These are phyloP conservation scores for Mesochorus sp. DNA, from an alignment of 2,888 invertebrate genomes.

Conservation along the genomic window DNA sequence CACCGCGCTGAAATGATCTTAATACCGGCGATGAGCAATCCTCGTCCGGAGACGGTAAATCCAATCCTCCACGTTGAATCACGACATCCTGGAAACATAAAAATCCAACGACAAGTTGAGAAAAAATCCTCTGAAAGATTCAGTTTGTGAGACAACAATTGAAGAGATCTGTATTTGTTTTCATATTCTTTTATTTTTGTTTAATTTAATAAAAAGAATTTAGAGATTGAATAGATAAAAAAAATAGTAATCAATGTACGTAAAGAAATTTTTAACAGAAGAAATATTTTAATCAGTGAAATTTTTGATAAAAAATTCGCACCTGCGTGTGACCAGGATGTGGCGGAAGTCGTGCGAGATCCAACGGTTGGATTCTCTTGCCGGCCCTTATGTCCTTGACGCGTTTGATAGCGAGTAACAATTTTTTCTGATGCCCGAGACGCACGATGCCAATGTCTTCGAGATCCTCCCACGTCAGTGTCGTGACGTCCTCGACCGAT, in stretches of 20 bases:
- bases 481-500: constrained; percentile 96
- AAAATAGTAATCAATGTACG: background rate
- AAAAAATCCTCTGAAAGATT: background rate
- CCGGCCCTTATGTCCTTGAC: constrained; percentile 96
- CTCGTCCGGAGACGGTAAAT: constrained; percentile 80
- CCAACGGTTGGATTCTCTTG: constrained; percentile 85
- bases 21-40: constrained; percentile 80
- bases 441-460: constrained; percentile 98
- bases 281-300: constrained; percentile 18
- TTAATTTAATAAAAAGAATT: background rate
- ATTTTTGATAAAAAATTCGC: too few relatives aligned
- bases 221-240: background rate
- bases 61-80: constrained; percentile 79
- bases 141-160: background rate
- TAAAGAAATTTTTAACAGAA: background rate
- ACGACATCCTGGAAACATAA: constrained; percentile 75
- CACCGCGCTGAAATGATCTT: constrained; percentile 77
- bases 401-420: constrained; percentile 97
- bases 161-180: background rate
- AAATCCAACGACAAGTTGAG: background rate
- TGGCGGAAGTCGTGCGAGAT: constrained; percentile 83
- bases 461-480: constrained; percentile 99
- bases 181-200: constrained; percentile 2
- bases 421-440: constrained; percentile 98
- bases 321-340: constrained; percentile 82